Evolutionary conservation across 2,797 vertebrate species (phyloP), one percentile per base, ranked within the genome.

Genomic region (Rhincodon typus): DNA sequence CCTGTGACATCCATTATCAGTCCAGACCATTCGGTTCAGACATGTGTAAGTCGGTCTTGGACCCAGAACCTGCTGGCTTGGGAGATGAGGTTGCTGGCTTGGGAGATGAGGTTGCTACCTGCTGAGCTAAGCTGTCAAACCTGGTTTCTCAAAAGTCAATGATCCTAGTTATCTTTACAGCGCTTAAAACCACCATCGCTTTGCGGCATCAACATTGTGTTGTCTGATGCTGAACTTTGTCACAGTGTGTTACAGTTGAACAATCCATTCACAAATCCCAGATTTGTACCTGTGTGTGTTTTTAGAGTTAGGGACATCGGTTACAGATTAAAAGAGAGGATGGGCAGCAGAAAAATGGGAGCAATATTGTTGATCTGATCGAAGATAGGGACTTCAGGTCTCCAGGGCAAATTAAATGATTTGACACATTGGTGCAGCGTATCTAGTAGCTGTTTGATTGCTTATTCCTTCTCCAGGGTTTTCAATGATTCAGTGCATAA

Each of bases 401-500:
- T 90, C 87, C 34, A 34, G 86, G 90, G 57, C 62, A 93, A 42
- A 38, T 42, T 67, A 67, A 93, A 67, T 38, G 34, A 93, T n/a
- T 66, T 93, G 90, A 90, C 87, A 62, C 53, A 34, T 62, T 25
- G 30, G 87, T 34, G 30, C 30, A 1, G 53, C 30, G 17, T 2
- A 67, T 42, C 62, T 17, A 42, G 90, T 34, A n/a, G 62, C 62
- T 66, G n/a, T 93, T 67, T 38, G 90, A 93, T 93, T 67, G 62
- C 62, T 62, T 27, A 21, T 42, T 93, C 34, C 90, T 93, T 67
- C 90, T 67, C 90, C 90, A 3, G 90, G 57, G 90, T 67, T 93
- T 93, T 93, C 17, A 69, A 21, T 93, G 90, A 93, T 93, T 69
- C 90, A 42, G n/a, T 42, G n/a, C 67, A 67, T 93, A 67, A 67